Evolutionary conservation across 2,797 vertebrate species (phyloP).

Genomic region (Capromys pilorides): DNA sequence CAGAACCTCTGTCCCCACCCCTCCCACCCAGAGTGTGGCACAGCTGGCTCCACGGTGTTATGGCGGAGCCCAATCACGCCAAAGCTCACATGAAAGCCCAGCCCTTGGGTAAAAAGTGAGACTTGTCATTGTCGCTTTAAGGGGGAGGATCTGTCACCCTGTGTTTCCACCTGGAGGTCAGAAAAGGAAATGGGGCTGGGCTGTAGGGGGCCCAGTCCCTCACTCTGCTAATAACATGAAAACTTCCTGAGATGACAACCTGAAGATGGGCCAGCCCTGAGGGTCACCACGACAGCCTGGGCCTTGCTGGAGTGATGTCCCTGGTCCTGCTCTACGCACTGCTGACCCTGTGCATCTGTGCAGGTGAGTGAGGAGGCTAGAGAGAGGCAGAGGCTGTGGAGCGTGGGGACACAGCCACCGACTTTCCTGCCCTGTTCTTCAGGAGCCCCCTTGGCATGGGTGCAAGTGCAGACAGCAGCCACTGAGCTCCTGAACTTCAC

Average conservation of each 20-base stretch:
- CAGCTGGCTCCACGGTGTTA: background rate
- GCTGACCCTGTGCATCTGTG: constrained; percentile 57
- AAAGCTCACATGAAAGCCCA: background rate
- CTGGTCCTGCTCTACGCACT: background rate
- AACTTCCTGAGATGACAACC: constrained; percentile 35
- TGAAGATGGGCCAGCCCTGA: background rate
- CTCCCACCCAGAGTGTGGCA: background rate
- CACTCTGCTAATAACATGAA: background rate
- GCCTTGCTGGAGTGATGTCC: background rate
- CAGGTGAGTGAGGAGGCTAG: constrained; percentile 54
- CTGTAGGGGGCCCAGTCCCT: background rate
- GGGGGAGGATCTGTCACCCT: background rate
- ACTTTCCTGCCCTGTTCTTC: background rate
- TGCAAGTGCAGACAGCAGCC: constrained; percentile 54
- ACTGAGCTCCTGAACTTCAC: background rate
- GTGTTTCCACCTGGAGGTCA: background rate
- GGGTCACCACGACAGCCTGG: background rate
- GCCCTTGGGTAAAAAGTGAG: background rate
- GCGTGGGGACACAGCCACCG: background rate
- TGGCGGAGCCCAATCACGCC: background rate
- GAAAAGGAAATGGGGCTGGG: constrained; percentile 52
- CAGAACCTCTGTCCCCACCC: background rate
- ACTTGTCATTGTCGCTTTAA: constrained; percentile 30
- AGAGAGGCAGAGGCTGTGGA: background rate
- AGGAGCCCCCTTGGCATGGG: constrained; percentile 60